These are phyloP conservation scores for Bucorvus abyssinicus DNA, from an alignment of 2,797 vertebrate species.

Conservation along the genomic window DNA sequence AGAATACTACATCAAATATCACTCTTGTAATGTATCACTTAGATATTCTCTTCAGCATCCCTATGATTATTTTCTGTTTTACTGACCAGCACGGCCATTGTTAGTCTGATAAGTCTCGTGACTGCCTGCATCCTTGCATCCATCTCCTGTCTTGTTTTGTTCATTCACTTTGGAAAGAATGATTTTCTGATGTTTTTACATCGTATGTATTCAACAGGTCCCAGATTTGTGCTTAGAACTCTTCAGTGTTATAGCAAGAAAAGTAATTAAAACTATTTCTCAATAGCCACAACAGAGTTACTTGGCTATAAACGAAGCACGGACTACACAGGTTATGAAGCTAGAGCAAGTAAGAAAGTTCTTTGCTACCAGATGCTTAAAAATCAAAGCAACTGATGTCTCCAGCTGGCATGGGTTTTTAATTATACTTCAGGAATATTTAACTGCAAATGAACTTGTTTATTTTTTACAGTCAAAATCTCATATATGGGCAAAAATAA, in stretches of 20 bases:
- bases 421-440: slow-evolving; percentile 13
- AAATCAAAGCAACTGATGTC: not conserved
- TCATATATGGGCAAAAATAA: not conserved
- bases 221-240: not conserved
- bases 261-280: not conserved
- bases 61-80: not conserved
- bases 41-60: not conserved
- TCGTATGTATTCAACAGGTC: not conserved
- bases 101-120: not conserved
- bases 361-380: not conserved
- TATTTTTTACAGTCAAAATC: not conserved
- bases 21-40: not conserved
- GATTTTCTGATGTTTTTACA: not conserved
- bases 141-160: not conserved
- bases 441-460: slow-evolving; percentile 2
- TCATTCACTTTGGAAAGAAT: not conserved
- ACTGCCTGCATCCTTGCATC: not conserved
- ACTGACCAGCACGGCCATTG: not conserved
- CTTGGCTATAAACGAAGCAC: not conserved
- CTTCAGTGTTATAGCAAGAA: not conserved
- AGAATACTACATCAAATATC: not conserved
- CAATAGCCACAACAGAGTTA: not conserved
- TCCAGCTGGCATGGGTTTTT: slow-evolving; percentile 5
- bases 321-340: not conserved
- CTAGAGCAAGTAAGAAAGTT: not conserved